Evolutionary conservation across 2,797 vertebrate genomes (phyloP).

Genomic region (Nannoperca obscura): DNA sequence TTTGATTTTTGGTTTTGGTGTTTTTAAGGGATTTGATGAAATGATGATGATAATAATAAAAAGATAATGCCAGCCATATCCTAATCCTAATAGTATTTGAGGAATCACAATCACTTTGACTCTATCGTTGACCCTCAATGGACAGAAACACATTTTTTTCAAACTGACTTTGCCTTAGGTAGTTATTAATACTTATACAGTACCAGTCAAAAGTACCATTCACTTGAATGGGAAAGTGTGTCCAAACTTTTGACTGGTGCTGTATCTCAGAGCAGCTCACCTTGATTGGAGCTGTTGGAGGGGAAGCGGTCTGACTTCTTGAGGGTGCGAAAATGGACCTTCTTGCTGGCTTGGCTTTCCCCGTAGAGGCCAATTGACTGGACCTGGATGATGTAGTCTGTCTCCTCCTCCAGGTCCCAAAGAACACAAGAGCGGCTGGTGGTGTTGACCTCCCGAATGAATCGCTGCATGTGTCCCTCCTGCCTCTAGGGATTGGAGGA

Average conservation of each 20-base stretch:
- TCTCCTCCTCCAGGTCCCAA: constrained; percentile 97
- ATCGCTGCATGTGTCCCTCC: constrained; percentile 94
- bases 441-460: constrained; percentile 98
- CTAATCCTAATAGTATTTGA: not conserved
- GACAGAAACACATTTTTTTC: not conserved
- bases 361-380: constrained; percentile 95
- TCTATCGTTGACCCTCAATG: not conserved
- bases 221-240: no score
- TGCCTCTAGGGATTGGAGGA: constrained; percentile 86
- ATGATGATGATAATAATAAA: not conserved
- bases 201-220: no score
- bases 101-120: not conserved
- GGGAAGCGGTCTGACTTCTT: constrained; percentile 94
- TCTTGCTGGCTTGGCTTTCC: constrained; percentile 95
- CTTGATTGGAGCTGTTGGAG: constrained; percentile 97
- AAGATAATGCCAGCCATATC: not conserved
- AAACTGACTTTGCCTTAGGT: not conserved
- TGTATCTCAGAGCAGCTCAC: constrained; percentile 71
- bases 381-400: constrained; percentile 96
- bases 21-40: not conserved
- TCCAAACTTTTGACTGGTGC: no score
- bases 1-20: not conserved
- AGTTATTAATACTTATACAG: not conserved
- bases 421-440: constrained; percentile 95
- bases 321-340: constrained; percentile 94